These are phyloP conservation scores for Ptilorrhoa leucosticta DNA, from an alignment of 2,113 vertebrate species.

Conservation along the genomic window DNA sequence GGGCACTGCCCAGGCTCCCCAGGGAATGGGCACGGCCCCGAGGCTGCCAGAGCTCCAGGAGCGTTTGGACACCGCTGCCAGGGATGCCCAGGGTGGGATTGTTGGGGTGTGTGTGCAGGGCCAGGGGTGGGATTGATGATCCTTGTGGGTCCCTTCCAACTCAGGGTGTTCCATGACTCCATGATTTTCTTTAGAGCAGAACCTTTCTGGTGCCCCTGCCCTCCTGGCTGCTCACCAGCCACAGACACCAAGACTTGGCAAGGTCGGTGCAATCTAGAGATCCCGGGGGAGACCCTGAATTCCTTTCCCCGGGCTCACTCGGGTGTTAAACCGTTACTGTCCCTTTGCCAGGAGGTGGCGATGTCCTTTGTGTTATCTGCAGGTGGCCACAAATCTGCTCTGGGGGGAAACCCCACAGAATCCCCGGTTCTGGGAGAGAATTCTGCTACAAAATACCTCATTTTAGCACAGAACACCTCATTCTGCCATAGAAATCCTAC, in stretches of 20 bases:
- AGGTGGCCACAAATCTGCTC: not conserved
- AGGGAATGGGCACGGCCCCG: not conserved
- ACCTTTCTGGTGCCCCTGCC: not conserved
- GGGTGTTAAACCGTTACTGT: not conserved
- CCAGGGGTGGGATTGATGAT: fast-evolving
- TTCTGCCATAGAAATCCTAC: fast-evolving
- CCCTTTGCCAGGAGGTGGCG: conserved; percentile 45
- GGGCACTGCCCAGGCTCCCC: not conserved
- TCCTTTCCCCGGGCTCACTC: not conserved
- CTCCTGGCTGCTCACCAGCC: not conserved
- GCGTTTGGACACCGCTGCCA: not conserved
- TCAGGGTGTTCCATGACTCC: not conserved
- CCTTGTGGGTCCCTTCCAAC: fast-evolving
- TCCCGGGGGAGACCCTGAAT: too few relatives aligned
- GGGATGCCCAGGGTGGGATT: not conserved
- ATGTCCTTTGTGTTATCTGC: conserved; percentile 4
- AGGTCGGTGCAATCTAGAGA: not conserved
- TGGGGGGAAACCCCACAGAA: not conserved
- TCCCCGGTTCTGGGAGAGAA: not conserved
- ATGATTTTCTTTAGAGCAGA: not conserved
- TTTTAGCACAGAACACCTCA: not conserved
- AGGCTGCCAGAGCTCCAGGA: not conserved
- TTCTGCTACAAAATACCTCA: not conserved
- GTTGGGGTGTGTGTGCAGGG: not conserved
- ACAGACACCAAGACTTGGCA: not conserved